A percentile compares a stretch with the other conserved stretches of the same genome.
Conservation (phyloP, 2,888 invertebrate species). For the Leucophenga maculata region DNA sequence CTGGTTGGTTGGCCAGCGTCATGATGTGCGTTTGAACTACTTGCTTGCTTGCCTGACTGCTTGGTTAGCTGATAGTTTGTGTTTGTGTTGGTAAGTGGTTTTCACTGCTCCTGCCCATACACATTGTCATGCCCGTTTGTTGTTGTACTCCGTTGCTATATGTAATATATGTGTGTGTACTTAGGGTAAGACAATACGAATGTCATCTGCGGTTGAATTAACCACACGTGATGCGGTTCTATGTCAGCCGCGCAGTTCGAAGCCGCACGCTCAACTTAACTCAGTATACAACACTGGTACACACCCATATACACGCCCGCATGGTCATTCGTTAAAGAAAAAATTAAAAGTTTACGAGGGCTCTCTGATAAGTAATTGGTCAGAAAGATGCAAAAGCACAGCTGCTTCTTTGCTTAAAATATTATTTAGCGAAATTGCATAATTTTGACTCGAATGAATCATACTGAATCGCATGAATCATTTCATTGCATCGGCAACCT, state of each 20-base stretch:
- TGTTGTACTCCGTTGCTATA: too few relatives aligned
- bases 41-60: neutral
- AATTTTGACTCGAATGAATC: too few relatives aligned
- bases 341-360: neutral
- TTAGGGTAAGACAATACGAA: conserved; percentile 20
- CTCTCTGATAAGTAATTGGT: too few relatives aligned
- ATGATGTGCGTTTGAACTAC: neutral
- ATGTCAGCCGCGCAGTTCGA: conserved; percentile 7
- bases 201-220: conserved; percentile 32
- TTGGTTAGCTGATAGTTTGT: conserved; percentile 13
- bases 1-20: neutral
- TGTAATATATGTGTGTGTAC: neutral
- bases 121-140: neutral
- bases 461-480: too few relatives aligned
- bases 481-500: too few relatives aligned
- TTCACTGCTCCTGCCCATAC: neutral
- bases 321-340: neutral
- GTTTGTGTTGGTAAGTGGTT: conserved; percentile 26
- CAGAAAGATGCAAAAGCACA: too few relatives aligned
- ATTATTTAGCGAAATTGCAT: too few relatives aligned
- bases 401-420: too few relatives aligned
- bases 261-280: conserved; percentile 3
- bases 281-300: neutral
- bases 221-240: conserved; percentile 36
- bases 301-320: too few relatives aligned